Conservation (phyloP, 1,140 invertebrate genomes). For the Hydropsyche tenuis region DNA sequence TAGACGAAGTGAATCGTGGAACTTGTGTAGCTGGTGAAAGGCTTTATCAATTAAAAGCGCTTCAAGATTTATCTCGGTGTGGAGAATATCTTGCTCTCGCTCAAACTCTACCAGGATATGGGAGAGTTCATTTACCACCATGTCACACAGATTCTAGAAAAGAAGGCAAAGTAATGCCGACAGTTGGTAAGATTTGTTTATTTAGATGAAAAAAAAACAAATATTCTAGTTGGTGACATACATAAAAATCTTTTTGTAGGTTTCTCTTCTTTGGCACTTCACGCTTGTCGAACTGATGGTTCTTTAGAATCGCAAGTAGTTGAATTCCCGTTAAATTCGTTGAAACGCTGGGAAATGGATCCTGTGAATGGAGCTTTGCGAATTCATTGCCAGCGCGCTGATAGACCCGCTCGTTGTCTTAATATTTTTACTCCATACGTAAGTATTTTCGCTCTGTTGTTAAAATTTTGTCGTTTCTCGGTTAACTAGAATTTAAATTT, state of each 20-base stretch:
- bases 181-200: constrained; percentile 64
- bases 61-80: constrained; percentile 89
- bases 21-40: constrained; percentile 88
- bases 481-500: too few species aligned
- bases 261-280: constrained; percentile 63
- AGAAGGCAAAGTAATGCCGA: constrained; percentile 88
- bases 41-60: constrained; percentile 92
- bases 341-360: constrained; percentile 86
- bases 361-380: constrained; percentile 90
- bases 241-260: constrained; percentile 32
- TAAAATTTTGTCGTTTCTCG: too few species aligned
- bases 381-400: constrained; percentile 82
- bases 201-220: neutral
- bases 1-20: constrained; percentile 94
- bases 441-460: constrained; percentile 68
- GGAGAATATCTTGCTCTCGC: constrained; percentile 88
- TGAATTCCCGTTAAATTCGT: constrained; percentile 82
- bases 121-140: constrained; percentile 92
- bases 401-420: constrained; percentile 83
- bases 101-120: constrained; percentile 87
- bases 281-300: constrained; percentile 88
- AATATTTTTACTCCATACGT: constrained; percentile 94
- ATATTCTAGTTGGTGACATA: neutral
- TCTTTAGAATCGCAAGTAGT: constrained; percentile 84
- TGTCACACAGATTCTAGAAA: constrained; percentile 93